A percentile compares a stretch with the other conserved stretches of the same genome.
These are phyloP conservation scores for Amphiura filiformis DNA, from an alignment of 35 echinoderm and acorn worm genomes.

Conservation along the genomic window DNA sequence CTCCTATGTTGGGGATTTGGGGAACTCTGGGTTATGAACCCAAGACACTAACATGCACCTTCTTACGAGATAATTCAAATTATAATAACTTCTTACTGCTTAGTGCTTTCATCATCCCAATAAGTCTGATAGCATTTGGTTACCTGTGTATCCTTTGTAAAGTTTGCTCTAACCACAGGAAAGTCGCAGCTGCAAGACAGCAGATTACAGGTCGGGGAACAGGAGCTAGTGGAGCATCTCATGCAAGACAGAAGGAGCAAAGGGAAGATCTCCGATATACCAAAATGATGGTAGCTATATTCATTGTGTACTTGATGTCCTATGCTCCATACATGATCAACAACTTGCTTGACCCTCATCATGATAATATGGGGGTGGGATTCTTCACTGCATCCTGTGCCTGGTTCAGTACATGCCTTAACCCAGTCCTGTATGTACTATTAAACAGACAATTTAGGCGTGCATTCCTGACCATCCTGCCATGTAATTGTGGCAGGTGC, in stretches of 20 bases:
- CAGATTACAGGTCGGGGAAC: too few species aligned
- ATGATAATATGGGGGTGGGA: conserved; percentile 10
- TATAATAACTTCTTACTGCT: conserved; percentile 49
- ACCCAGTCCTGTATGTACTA: conserved; percentile 38
- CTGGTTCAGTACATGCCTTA: conserved; percentile 54
- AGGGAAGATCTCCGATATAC: conserved; percentile 48
- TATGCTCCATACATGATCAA: conserved; percentile 49
- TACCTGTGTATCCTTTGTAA: conserved; percentile 39
- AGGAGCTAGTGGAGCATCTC: too few species aligned
- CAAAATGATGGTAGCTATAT: conserved; percentile 49
- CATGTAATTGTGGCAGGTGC: background rate
- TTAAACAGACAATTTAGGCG: conserved; percentile 46
- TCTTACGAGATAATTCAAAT: conserved; percentile 17
- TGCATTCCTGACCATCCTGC: background rate
- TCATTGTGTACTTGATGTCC: conserved; percentile 23
- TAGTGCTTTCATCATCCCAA: conserved; percentile 37
- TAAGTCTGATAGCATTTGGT: conserved; percentile 19
- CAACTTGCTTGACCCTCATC: conserved; percentile 41
- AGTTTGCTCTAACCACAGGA: conserved; percentile 21
- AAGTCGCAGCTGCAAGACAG: too few species aligned
- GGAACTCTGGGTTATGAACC: conserved; percentile 50
- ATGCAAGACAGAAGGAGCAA: background rate
- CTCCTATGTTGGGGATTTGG: conserved; percentile 42
- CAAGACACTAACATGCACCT: conserved; percentile 40
- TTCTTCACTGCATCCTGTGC: conserved; percentile 35